These are phyloP conservation scores for Alosa sapidissima DNA, from an alignment of 2,797 vertebrate species.

Conservation along the genomic window DNA sequence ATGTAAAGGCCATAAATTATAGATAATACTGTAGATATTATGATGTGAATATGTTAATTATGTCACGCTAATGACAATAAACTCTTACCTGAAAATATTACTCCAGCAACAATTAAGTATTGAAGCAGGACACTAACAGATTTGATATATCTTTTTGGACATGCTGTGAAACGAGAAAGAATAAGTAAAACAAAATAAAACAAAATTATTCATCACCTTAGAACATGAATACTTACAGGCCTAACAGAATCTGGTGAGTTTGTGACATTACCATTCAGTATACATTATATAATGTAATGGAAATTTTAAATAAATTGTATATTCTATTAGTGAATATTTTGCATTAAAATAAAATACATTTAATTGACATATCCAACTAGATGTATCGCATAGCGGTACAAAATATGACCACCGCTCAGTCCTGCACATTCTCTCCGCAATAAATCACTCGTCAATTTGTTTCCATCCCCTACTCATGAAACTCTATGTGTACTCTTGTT, in stretches of 20 bases:
- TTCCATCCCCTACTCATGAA: too few relatives aligned
- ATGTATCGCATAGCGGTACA: too few relatives aligned
- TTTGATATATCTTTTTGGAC: slow-evolving; percentile 12
- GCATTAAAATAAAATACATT: background rate
- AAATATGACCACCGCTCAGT: too few relatives aligned
- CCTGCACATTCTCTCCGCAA: too few relatives aligned
- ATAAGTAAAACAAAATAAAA: background rate
- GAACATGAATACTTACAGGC: too few relatives aligned
- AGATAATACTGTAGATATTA: background rate
- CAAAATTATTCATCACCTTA: background rate
- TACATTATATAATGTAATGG: background rate
- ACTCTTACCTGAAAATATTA: background rate
- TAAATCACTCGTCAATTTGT: too few relatives aligned
- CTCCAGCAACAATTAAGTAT: background rate
- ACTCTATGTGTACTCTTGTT: too few relatives aligned
- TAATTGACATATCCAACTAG: too few relatives aligned
- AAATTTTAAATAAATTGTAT: background rate
- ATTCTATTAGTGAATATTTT: background rate
- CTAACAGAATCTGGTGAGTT: background rate
- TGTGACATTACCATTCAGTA: background rate
- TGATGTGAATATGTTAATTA: background rate
- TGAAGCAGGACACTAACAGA: background rate
- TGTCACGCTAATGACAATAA: background rate
- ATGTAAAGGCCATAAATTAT: background rate
- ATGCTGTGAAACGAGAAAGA: background rate